phyloP scores from a whole-genome alignment of 2,797 vertebrate genomes.

The Rhabdophis nuchalis region DNA sequence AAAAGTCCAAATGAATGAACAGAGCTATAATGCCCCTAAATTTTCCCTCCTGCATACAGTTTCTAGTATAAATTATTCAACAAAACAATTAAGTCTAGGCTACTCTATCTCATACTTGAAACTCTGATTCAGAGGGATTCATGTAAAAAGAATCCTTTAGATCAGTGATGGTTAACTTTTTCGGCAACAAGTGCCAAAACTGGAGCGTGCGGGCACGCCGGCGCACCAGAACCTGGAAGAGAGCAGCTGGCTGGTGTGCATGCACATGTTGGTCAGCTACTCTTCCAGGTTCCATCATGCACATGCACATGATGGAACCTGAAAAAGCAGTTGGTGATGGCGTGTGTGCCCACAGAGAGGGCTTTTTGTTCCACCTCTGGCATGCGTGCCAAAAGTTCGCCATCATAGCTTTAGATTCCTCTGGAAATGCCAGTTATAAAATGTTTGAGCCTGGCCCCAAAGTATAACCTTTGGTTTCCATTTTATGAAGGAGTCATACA shows the following conservation, averaged over 20 bases:
- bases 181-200: too few species aligned
- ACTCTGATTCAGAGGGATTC: neutral
- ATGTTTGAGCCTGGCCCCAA: neutral
- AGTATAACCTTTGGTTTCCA: neutral
- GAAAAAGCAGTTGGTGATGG: too few species aligned
- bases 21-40: neutral
- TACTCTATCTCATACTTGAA: neutral
- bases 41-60: neutral
- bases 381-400: too few species aligned
- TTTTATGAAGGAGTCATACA: neutral
- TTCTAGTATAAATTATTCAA: neutral
- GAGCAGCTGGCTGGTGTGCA: too few species aligned
- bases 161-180: neutral
- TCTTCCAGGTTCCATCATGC: too few species aligned
- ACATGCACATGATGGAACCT: too few species aligned
- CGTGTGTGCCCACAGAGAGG: too few species aligned
- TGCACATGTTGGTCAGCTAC: too few species aligned
- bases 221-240: too few species aligned
- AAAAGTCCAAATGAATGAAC: neutral
- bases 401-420: neutral
- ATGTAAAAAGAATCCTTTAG: neutral
- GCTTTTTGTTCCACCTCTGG: too few species aligned
- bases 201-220: too few species aligned
- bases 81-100: neutral
- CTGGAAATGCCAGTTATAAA: neutral